Evolutionary conservation across 2,797 vertebrate genomes (phyloP).

Genomic region (Carcharodon carcharias): DNA sequence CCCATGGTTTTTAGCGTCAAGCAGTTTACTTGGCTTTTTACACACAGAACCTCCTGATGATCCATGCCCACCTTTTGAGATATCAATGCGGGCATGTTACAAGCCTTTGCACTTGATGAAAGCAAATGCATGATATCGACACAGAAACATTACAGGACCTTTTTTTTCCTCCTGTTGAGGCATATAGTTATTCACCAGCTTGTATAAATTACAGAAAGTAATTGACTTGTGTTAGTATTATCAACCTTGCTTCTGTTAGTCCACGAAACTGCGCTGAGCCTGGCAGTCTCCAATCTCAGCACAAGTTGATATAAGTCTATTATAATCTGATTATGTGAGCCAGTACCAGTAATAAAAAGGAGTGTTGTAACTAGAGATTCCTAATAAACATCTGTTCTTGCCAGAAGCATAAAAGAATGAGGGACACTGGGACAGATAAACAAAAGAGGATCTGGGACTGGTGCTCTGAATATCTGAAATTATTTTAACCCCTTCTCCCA

Average conservation of each 20-base stretch:
- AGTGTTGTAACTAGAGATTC: conserved; percentile 49
- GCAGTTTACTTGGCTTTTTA: background rate
- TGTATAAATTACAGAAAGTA: conserved; percentile 17
- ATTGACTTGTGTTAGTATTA: conserved; percentile 18
- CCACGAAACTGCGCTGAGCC: background rate
- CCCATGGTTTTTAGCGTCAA: background rate
- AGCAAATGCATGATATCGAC: background rate
- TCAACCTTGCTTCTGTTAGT: conserved; percentile 25
- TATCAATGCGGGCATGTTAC: background rate
- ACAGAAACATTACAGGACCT: background rate
- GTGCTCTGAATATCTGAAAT: conserved; percentile 21
- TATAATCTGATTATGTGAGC: conserved; percentile 34
- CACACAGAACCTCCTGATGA: background rate
- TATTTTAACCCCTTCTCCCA: conserved; percentile 24
- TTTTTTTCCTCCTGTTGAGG: background rate
- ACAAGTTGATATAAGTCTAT: conserved; percentile 34
- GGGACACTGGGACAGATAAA: conserved; percentile 39
- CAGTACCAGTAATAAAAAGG: conserved; percentile 39
- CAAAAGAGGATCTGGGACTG: conserved; percentile 31
- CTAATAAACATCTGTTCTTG: conserved; percentile 52
- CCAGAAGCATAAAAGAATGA: conserved; percentile 48
- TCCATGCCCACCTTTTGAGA: background rate
- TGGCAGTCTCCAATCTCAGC: conserved; percentile 27
- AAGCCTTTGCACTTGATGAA: background rate
- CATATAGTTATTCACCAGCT: background rate